Conservation (phyloP, 2,113 vertebrate genomes). For the Canis aureus region DNA sequence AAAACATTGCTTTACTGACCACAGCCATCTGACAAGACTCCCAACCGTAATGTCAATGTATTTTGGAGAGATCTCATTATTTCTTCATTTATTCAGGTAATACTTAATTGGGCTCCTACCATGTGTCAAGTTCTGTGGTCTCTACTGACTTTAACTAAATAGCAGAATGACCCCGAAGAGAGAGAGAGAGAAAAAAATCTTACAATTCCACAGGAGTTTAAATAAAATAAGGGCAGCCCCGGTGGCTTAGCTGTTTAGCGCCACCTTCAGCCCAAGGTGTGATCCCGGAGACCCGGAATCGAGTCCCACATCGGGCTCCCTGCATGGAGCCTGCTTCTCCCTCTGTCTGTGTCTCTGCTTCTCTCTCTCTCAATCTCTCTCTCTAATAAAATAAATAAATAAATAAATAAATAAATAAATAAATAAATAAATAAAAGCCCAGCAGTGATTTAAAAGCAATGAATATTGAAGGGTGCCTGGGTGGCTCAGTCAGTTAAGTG, state of each 20-base stretch:
- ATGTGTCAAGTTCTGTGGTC: not conserved
- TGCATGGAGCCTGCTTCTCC: too few relatives aligned
- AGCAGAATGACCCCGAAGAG: conserved; percentile 6
- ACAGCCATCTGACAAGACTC: not conserved
- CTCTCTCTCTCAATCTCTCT: too few relatives aligned
- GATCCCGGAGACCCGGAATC: too few relatives aligned
- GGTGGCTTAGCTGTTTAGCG: too few relatives aligned
- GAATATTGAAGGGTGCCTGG: not conserved
- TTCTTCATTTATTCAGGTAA: not conserved
- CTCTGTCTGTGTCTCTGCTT: too few relatives aligned
- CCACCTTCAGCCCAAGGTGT: too few relatives aligned
- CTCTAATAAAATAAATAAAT: too few relatives aligned
- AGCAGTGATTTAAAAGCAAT: not conserved
- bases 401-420: too few relatives aligned
- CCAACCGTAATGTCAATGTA: not conserved
- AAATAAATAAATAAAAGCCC: not conserved
- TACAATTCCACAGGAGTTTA: not conserved
- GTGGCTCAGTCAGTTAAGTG: too few relatives aligned
- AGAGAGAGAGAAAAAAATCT: not conserved
- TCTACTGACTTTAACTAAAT: conserved; percentile 2
- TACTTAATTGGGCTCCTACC: not conserved
- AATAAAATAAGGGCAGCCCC: not conserved
- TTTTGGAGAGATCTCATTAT: not conserved
- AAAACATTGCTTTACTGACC: conserved; percentile 19
- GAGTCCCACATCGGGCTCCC: too few relatives aligned